Evolutionary conservation across 2,888 invertebrate species (phyloP).

Genomic region (Phragmatobia fuliginosa): DNA sequence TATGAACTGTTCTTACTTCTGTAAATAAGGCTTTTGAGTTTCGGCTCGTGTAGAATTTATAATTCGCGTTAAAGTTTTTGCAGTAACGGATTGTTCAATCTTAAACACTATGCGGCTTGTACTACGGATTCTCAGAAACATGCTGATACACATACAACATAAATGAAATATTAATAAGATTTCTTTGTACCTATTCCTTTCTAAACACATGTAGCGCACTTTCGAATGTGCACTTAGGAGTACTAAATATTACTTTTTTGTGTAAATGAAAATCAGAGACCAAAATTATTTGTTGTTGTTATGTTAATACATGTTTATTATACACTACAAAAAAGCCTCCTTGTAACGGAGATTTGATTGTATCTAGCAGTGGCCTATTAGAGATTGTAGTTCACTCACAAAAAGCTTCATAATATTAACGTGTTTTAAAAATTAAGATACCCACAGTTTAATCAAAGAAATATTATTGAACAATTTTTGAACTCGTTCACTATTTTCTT

Average conservation of each 20-base stretch:
- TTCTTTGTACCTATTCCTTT: neutral
- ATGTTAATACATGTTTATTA: too few relatives aligned
- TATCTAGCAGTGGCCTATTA: too few relatives aligned
- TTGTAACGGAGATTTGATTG: too few relatives aligned
- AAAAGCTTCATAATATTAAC: neutral
- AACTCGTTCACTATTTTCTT: too few relatives aligned
- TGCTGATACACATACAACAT: neutral
- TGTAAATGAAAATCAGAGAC: too few relatives aligned
- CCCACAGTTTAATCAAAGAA: too few relatives aligned
- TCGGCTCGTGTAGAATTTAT: neutral
- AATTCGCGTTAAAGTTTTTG: neutral
- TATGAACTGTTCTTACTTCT: constrained; percentile 2
- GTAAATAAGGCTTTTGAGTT: neutral
- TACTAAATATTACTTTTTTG: neutral
- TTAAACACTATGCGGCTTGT: neutral
- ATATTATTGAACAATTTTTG: too few relatives aligned
- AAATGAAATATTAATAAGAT: neutral
- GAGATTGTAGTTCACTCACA: neutral
- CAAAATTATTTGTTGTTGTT: too few relatives aligned
- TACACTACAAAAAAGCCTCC: too few relatives aligned
- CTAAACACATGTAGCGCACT: neutral
- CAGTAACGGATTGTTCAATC: neutral
- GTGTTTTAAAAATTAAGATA: too few relatives aligned
- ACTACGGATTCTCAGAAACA: neutral
- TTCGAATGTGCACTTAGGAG: neutral